Base-by-base conservation (phyloP, 2,888 invertebrate genomes). In the Stenodera caucasica region DNA sequence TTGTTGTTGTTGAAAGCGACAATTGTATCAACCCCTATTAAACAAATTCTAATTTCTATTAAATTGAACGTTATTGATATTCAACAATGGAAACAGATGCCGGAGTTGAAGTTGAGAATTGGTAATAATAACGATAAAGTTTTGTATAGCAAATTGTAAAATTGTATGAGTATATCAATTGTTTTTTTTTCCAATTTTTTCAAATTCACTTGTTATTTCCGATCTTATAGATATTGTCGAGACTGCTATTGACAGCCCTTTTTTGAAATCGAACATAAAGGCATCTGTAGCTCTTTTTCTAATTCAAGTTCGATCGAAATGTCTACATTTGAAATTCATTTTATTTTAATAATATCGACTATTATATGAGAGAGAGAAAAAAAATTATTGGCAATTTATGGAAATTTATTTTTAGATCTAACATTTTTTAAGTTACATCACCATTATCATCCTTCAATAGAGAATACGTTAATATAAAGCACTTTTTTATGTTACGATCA, bases 181-280 rank as follows among this genome's bases (percentile, higher is more conserved):
- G 14, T 3, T 1, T 11, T 45, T 21, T 45, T 45, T 45, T 11
- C 12, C 0, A n/a, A n/a, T n/a, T n/a, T n/a, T 14, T 35, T 2
- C 14, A 35, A 45, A 52, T 33, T 18, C 35, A 57, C 14, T 52
- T 12, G 53, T 60, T 54, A 63, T 63, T 63, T 63, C 60, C 63
- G 60, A 63, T 63, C 52, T 53, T 63, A 60, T 60, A 63, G 63
- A 60, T 57, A 50, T 57, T 51, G 60, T 57, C 60, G 49, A 53
- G 50, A 59, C 59, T 63, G 63, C 60, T 54, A 60, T 60, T 60
- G 63, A 60, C 63, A 63, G 60, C 59, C 57, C 55, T 60, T 54
- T 63, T 63, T 57, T 33, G 60, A 57, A 63, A 63, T 63, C 63
- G 60, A 60, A 37, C 35, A 37, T 33, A 37, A 51, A 21, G 23